phyloP scores from a whole-genome alignment of 1,140 invertebrate genomes.

The Phenacoccus solenopsis region DNA sequence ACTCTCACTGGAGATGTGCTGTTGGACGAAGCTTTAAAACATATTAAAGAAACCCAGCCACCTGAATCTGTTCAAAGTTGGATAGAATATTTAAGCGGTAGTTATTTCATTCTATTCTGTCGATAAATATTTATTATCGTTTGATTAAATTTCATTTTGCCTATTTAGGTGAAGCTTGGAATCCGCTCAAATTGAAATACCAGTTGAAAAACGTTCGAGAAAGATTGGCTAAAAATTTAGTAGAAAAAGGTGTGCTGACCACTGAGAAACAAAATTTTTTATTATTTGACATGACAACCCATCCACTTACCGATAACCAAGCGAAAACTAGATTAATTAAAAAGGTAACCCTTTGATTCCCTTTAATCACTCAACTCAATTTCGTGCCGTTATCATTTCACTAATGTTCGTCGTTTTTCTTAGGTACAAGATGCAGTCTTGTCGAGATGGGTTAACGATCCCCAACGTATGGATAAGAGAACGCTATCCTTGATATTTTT shows the following conservation, averaged over 20 bases:
- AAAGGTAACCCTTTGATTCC: conserved; percentile 48
- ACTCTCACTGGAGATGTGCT: conserved; percentile 94
- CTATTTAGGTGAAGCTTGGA: conserved; percentile 92
- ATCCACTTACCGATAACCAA: conserved; percentile 90
- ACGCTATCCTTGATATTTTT: conserved; percentile 85
- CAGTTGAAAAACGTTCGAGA: conserved; percentile 98
- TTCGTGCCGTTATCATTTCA: not conserved
- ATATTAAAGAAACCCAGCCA: conserved; percentile 94
- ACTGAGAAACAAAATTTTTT: conserved; percentile 99
- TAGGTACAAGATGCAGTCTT: conserved; percentile 95
- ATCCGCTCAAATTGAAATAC: conserved; percentile 94
- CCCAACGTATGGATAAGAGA: conserved; percentile 91
- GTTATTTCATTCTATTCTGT: too few species aligned
- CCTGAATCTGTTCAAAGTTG: conserved; percentile 95
- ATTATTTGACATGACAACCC: conserved; percentile 99
- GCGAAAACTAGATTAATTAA: conserved; percentile 96
- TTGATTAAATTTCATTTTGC: not conserved
- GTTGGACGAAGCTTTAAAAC: conserved; percentile 95
- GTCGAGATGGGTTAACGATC: conserved; percentile 92
- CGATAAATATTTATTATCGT: not conserved
- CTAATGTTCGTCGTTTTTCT: conserved; percentile 26
- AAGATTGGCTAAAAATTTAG: conserved; percentile 96
- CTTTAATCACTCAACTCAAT: not conserved
- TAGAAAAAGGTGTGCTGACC: conserved; percentile 98
- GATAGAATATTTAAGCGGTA: conserved; percentile 99